These are phyloP conservation scores for Netelia inedita DNA, from an alignment of 2,888 invertebrate genomes.

Conservation along the genomic window DNA sequence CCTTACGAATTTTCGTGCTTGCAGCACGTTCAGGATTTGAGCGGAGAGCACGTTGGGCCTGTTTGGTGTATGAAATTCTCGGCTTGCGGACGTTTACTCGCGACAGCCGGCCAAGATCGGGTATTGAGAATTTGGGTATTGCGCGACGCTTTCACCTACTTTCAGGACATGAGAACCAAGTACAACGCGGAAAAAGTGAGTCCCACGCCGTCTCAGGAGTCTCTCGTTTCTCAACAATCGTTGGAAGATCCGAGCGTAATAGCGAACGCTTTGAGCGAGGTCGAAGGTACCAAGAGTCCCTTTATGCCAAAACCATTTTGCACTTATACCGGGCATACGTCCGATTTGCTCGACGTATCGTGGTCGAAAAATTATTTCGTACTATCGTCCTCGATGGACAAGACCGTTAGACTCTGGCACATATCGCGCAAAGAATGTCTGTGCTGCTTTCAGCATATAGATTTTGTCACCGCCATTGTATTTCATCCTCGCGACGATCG, in stretches of 20 bases:
- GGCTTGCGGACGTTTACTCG: constrained; percentile 96
- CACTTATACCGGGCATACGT: constrained; percentile 97
- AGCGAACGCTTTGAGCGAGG: constrained; percentile 87
- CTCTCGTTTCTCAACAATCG: constrained; percentile 92
- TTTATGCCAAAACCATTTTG: constrained; percentile 97
- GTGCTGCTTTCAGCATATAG: constrained; percentile 99
- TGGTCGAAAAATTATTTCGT: constrained; percentile 99
- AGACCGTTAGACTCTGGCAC: constrained; percentile 99
- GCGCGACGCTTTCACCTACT: constrained; percentile 95
- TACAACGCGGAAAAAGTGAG: constrained; percentile 96
- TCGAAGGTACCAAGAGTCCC: constrained; percentile 87
- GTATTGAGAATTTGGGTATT: constrained; percentile 98
- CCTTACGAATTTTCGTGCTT: constrained; percentile 98
- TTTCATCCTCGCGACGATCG: constrained; percentile 97
- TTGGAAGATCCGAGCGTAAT: constrained; percentile 87
- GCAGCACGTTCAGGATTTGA: constrained; percentile 95
- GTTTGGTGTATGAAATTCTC: constrained; percentile 99
- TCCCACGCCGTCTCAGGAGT: constrained; percentile 97
- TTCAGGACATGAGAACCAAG: constrained; percentile 98
- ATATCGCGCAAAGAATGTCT: constrained; percentile 98
- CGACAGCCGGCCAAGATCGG: constrained; percentile 98
- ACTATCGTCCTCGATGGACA: constrained; percentile 99
- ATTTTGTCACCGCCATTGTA: constrained; percentile 99
- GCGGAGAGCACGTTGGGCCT: constrained; percentile 94
- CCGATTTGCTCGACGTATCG: constrained; percentile 97